These are phyloP conservation scores for Drosophila burlai DNA, from an alignment of 1,140 invertebrate genomes.

Conservation along the genomic window DNA sequence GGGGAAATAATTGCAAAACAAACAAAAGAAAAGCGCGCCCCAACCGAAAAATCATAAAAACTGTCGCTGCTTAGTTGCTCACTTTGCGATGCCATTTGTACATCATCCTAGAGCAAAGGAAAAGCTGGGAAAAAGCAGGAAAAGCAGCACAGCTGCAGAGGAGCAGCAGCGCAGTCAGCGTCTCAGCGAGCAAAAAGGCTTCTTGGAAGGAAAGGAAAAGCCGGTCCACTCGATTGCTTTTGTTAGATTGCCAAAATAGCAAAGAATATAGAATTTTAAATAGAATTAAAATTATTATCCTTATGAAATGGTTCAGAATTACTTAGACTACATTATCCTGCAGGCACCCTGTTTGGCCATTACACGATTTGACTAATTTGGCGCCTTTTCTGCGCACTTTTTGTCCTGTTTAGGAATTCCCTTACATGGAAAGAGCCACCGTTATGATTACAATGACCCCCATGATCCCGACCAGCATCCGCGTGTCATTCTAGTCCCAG, in stretches of 20 bases:
- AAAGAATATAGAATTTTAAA: neutral
- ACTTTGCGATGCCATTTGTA: conserved; percentile 58
- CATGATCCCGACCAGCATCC: conserved; percentile 69
- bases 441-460: conserved; percentile 76
- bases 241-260: conserved; percentile 62
- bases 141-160: conserved; percentile 18
- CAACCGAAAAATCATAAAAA: conserved; percentile 72
- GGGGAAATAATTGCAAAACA: conserved; percentile 78
- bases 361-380: conserved; percentile 63
- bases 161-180: conserved; percentile 14
- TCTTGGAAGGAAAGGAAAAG: conserved; percentile 15
- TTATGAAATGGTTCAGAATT: conserved; percentile 30
- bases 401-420: conserved; percentile 29
- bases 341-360: conserved; percentile 50
- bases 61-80: conserved; percentile 68
- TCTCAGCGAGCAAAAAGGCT: neutral
- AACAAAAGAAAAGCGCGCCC: conserved; percentile 43
- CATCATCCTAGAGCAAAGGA: conserved; percentile 36
- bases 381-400: conserved; percentile 46
- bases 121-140: conserved; percentile 11
- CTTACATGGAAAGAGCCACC: conserved; percentile 8
- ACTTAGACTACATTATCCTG: conserved; percentile 16
- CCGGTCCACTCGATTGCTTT: conserved; percentile 48
- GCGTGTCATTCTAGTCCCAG: conserved; percentile 13
- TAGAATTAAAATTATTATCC: conserved; percentile 20